Percentiles rank a stretch among this genome's conserved stretches.
Evolutionary conservation across 2,888 invertebrate species (phyloP).

Genomic region (Ctenicera cuprea): DNA sequence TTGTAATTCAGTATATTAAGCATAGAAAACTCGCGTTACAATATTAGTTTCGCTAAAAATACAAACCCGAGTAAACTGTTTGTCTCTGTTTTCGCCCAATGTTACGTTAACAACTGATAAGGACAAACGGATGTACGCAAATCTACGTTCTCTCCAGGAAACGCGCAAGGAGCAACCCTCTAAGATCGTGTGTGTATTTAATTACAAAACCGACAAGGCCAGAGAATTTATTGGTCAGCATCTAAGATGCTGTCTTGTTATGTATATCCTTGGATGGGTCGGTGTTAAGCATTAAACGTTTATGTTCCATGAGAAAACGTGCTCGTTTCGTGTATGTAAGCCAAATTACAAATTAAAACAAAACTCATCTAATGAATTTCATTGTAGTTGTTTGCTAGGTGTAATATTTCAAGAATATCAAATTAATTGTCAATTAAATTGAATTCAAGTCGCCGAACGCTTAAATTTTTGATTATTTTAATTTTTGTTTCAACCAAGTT

Average conservation of each 20-base stretch:
- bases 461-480: too few relatives aligned
- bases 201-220: slow-evolving; percentile 61
- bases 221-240: slow-evolving; percentile 62
- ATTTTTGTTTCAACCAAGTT: too few relatives aligned
- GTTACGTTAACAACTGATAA: not conserved
- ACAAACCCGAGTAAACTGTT: not conserved
- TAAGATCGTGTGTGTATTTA: slow-evolving; percentile 60
- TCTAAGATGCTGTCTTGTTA: slow-evolving; percentile 59
- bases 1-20: slow-evolving; percentile 34
- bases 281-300: slow-evolving; percentile 42
- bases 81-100: not conserved
- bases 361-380: too few relatives aligned
- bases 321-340: too few relatives aligned
- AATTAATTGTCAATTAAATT: too few relatives aligned
- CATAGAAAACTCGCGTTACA: slow-evolving; percentile 36
- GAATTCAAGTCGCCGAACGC: too few relatives aligned
- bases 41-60: slow-evolving; percentile 1
- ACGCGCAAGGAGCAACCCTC: slow-evolving; percentile 49
- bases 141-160: slow-evolving; percentile 24
- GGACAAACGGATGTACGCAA: slow-evolving; percentile 26
- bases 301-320: not conserved
- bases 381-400: too few relatives aligned
- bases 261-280: slow-evolving; percentile 52
- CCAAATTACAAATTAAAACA: too few relatives aligned
- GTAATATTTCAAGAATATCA: too few relatives aligned